A percentile compares a stretch with the other conserved stretches of the same genome.
phyloP scores from a whole-genome alignment of 2,113 vertebrate genomes.

The Menura novaehollandiae region DNA sequence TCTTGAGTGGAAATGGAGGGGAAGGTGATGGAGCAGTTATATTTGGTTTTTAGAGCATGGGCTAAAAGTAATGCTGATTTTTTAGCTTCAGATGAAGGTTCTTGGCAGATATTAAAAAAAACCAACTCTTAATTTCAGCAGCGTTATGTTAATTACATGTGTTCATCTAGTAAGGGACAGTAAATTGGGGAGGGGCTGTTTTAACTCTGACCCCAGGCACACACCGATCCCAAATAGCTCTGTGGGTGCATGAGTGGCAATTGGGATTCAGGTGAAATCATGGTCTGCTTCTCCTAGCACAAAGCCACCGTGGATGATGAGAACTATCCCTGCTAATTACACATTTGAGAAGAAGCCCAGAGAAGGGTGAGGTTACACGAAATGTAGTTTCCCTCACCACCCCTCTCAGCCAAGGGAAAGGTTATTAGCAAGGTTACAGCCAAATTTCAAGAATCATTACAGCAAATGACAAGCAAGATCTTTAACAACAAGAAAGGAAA shows the following conservation, averaged over 20 bases:
- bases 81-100: neutral
- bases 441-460: neutral
- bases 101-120: neutral
- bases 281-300: neutral
- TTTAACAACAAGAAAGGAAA: slow-evolving; percentile 19
- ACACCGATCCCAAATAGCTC: neutral
- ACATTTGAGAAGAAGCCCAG: neutral
- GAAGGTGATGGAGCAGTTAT: neutral
- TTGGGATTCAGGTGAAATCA: neutral
- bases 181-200: neutral
- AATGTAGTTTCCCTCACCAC: neutral
- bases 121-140: neutral
- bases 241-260: neutral
- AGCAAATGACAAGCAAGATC: slow-evolving; percentile 20
- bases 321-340: neutral
- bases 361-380: neutral
- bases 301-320: neutral
- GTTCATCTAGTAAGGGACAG: neutral
- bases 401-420: neutral
- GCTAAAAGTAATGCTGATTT: neutral
- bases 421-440: slow-evolving; percentile 31
- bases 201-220: neutral
- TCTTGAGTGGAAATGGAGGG: neutral
- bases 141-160: neutral
- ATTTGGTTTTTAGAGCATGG: neutral